These are phyloP conservation scores for Acridotheres tristis DNA, from an alignment of 2,797 vertebrate species.

Conservation along the genomic window DNA sequence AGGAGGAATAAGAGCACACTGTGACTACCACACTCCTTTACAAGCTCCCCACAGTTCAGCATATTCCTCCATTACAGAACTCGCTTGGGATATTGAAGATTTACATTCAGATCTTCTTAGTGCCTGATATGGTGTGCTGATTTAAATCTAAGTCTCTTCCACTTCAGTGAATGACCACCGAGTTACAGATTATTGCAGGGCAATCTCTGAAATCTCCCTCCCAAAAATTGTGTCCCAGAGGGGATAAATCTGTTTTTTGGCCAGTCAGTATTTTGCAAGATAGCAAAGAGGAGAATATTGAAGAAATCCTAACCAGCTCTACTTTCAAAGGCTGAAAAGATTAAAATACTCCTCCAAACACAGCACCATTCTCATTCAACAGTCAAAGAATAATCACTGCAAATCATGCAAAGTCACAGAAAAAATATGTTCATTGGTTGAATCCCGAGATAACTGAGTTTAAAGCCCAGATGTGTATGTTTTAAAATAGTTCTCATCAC, in stretches of 20 bases:
- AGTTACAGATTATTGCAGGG: neutral
- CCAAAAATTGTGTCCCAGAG: neutral
- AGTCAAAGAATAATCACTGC: neutral
- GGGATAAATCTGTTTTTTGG: neutral
- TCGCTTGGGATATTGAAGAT: neutral
- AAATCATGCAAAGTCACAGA: neutral
- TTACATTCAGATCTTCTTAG: neutral
- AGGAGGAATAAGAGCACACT: neutral
- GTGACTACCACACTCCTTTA: neutral
- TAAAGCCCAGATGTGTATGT: neutral
- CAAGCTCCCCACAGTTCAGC: neutral
- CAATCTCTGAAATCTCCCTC: neutral
- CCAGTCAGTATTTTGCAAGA: neutral
- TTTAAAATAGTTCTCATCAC: neutral
- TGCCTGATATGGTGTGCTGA: neutral
- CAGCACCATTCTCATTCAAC: neutral
- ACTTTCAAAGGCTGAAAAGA: neutral
- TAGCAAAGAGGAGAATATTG: neutral
- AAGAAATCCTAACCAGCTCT: neutral
- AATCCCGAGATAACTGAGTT: neutral
- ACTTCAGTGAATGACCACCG: neutral
- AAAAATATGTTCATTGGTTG: neutral
- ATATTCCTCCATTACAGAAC: neutral
- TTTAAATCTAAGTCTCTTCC: constrained; percentile 9
- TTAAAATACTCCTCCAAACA: neutral